phyloP scores from a whole-genome alignment of 1,140 invertebrate species.

The Probaryconus sp. region DNA sequence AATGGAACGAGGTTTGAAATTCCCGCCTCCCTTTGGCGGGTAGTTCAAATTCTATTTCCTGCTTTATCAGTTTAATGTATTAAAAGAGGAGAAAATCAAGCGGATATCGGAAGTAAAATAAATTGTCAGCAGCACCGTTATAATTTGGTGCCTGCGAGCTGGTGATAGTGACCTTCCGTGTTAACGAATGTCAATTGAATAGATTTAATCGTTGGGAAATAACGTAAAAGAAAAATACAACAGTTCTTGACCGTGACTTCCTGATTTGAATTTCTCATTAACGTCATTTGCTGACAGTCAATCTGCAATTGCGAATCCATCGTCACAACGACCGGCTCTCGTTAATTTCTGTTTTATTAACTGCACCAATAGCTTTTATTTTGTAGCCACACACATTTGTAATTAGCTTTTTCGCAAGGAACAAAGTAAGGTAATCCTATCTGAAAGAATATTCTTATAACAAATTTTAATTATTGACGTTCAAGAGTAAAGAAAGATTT shows the following conservation, averaged over 20 bases:
- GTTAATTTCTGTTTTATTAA: neutral
- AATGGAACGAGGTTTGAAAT: no score
- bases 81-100: no score
- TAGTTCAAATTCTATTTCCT: no score
- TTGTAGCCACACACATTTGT: no score
- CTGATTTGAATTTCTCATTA: conserved; percentile 5
- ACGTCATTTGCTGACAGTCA: neutral
- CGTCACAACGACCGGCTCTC: conserved; percentile 8
- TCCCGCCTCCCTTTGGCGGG: no score
- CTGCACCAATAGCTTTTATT: neutral
- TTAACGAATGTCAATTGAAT: conserved; percentile 28
- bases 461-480: no score
- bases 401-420: conserved; percentile 1
- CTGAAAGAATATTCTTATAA: no score
- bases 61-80: no score
- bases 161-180: conserved; percentile 40
- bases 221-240: conserved; percentile 10
- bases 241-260: conserved; percentile 16
- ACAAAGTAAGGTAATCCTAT: conserved; percentile 14
- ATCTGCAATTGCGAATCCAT: neutral
- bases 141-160: neutral
- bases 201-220: neutral
- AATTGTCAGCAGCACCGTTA: no score
- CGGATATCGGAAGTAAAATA: neutral
- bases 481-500: no score